Evolutionary conservation across 2,113 vertebrate species (phyloP).

Genomic region (Macrotus californicus): DNA sequence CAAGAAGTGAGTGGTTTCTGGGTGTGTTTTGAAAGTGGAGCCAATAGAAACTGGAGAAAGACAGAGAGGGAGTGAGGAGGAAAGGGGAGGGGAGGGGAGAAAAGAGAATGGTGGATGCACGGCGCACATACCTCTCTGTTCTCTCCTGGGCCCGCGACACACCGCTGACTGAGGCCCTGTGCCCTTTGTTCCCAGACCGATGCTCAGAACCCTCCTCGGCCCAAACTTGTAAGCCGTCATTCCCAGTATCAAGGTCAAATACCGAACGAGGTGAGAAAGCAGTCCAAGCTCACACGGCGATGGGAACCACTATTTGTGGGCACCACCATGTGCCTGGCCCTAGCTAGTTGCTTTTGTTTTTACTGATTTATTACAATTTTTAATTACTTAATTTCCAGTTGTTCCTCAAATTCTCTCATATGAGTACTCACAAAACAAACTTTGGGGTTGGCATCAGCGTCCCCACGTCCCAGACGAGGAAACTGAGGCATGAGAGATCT

Average conservation of each 20-base stretch:
- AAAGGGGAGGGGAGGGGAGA: background rate
- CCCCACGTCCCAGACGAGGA: background rate
- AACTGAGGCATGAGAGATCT: background rate
- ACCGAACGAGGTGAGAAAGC: background rate
- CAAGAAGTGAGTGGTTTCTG: background rate
- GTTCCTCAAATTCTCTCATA: background rate
- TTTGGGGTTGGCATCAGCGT: background rate
- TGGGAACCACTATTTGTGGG: background rate
- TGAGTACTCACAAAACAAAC: background rate
- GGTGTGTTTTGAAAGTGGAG: background rate
- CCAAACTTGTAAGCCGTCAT: background rate
- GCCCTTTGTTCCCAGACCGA: background rate
- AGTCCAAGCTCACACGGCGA: background rate
- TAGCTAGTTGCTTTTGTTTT: background rate
- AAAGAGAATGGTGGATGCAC: background rate
- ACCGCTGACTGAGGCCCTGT: background rate
- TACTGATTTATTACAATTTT: background rate
- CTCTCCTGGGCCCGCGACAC: background rate
- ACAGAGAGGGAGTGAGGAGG: background rate
- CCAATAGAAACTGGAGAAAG: background rate
- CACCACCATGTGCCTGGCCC: background rate
- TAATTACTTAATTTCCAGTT: background rate
- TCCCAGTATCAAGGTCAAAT: background rate
- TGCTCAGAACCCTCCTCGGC: background rate
- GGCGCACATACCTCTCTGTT: background rate